Evolutionary conservation across 2,888 invertebrate genomes (phyloP), one percentile per base, ranked within the genome.

Genomic region (Torymus aiolomorphi): DNA sequence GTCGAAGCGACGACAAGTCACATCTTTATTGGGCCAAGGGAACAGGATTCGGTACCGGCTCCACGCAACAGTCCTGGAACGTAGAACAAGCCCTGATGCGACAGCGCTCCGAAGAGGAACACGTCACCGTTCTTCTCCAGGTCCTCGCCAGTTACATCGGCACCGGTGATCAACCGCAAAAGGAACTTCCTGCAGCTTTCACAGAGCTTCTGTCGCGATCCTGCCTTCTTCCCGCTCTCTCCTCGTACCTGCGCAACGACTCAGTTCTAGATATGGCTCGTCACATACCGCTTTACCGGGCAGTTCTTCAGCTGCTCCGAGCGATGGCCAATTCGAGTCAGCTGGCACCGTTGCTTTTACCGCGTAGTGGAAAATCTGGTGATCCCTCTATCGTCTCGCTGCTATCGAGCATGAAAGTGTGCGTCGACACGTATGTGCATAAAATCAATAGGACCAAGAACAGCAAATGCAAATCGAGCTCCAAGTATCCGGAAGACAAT

Each of bases 261-360:
- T 98, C 98, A 92, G 98, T 98, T 84, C 91, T 98, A 90, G 98
- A 98, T 91, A 97, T 98, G 95, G 97, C 98, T n/a, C 94, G 97
- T 18, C 98, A 98, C 92, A 97, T 98, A 91, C 97, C 97, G 42
- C 92, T 98, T 86, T 98, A 98, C 91, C 94, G 96, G 84, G 95
- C 96, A 83, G 95, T 97, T 87, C 91, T 98, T 85, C 95, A 95
- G 84, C 91, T 97, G 83, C 92, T 97, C 82, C 93, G 97, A 83
- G 96, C 96, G 0, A 91, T 95, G 88, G 95, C 95, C 24, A 91
- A 93, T 85, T 94, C 94, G 4, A 86, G 80, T 76, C 92, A 92
- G 84, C 88, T 95, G 76, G 93, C 94, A 3, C 92, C 93, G 56
- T 90, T 96, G 67, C 89, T 96, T 18, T 91, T 95, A 82, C 94